Evolutionary conservation across 2,888 invertebrate genomes (phyloP).

Genomic region (Mechanitis messenoides): DNA sequence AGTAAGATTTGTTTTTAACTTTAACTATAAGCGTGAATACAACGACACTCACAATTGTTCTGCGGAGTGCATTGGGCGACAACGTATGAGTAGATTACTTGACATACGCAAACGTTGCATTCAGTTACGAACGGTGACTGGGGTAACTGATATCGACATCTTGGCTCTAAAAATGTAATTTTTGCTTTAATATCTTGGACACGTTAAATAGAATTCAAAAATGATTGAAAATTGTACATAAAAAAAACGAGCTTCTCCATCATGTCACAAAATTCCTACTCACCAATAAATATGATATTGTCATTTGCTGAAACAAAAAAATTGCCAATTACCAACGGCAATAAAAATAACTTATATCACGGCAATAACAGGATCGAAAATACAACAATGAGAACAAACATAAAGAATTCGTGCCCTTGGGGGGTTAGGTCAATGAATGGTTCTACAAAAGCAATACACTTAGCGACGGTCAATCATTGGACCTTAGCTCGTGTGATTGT

Average conservation of each 20-base stretch:
- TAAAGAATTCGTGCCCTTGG: slow-evolving; percentile 26
- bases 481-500: slow-evolving; percentile 36
- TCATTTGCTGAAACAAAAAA: slow-evolving; percentile 17
- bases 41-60: slow-evolving; percentile 27
- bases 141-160: slow-evolving; percentile 33
- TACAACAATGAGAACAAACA: slow-evolving; percentile 25
- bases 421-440: slow-evolving; percentile 34
- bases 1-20: too few species aligned
- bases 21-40: slow-evolving; percentile 6
- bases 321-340: slow-evolving; percentile 17
- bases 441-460: slow-evolving; percentile 42
- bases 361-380: slow-evolving; percentile 24
- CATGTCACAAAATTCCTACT: slow-evolving; percentile 16
- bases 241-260: slow-evolving; percentile 5
- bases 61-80: slow-evolving; percentile 33
- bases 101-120: slow-evolving; percentile 35
- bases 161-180: slow-evolving; percentile 31
- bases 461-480: slow-evolving; percentile 40
- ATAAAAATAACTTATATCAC: slow-evolving; percentile 26
- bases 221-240: background rate
- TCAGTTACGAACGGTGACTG: slow-evolving; percentile 29
- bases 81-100: slow-evolving; percentile 35
- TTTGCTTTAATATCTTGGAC: too few species aligned
- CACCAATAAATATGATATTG: slow-evolving; percentile 34
- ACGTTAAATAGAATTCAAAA: too few species aligned